phyloP scores from a whole-genome alignment of 1,140 invertebrate genomes.

The Dysdera silvatica region DNA sequence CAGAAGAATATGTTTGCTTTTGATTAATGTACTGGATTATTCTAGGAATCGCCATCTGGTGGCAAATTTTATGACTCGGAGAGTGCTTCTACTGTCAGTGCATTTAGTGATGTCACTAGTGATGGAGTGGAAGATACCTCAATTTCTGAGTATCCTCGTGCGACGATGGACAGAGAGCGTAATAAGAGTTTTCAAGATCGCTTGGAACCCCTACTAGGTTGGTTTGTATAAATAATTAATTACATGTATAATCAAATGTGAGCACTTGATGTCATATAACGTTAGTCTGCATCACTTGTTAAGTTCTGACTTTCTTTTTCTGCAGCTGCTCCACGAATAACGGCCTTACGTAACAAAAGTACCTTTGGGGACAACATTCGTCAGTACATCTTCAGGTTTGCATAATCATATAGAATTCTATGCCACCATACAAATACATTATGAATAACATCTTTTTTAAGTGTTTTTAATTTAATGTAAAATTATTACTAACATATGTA shows the following conservation, averaged over 20 bases:
- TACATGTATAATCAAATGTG: too few species aligned
- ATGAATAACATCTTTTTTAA: too few species aligned
- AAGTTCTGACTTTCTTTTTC: slow-evolving; percentile 33
- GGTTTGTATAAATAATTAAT: slow-evolving; percentile 36
- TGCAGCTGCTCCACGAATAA: slow-evolving; percentile 62
- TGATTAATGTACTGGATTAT: too few species aligned
- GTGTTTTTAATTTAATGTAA: too few species aligned
- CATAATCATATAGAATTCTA: too few species aligned
- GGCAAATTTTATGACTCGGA: slow-evolving; percentile 31
- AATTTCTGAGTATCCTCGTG: slow-evolving; percentile 23
- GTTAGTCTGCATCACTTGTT: too few species aligned
- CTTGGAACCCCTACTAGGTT: slow-evolving; percentile 61
- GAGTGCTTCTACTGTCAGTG: slow-evolving; percentile 25
- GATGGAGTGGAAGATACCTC: slow-evolving; percentile 29
- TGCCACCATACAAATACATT: too few species aligned
- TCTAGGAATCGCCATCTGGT: too few species aligned
- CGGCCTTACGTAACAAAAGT: slow-evolving; percentile 50
- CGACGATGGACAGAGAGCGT: slow-evolving; percentile 37
- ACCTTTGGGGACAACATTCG: slow-evolving; percentile 37
- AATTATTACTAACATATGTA: too few species aligned
- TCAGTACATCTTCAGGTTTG: slow-evolving; percentile 42
- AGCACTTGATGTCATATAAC: too few species aligned
- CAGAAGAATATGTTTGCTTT: too few species aligned
- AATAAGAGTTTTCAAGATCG: slow-evolving; percentile 63
- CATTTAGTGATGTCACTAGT: slow-evolving; percentile 18